A percentile compares a stretch with the other conserved stretches of the same genome.
Conservation (phyloP, 1,140 invertebrate genomes). For the Danaus plexippus region DNA sequence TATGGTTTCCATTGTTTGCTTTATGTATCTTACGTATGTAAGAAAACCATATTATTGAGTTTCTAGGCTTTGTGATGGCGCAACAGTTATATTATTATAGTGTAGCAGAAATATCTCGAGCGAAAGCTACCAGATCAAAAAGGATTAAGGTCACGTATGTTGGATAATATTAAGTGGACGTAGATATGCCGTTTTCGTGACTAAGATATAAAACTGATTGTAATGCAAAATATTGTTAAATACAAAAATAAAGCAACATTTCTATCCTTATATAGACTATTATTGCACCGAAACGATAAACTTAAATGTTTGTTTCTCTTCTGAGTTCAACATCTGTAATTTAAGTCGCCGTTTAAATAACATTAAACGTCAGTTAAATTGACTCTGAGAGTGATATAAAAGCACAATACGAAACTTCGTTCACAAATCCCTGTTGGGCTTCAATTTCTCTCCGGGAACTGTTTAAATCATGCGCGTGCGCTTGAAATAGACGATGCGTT, state of each 20-base stretch:
- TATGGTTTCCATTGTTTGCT: no score
- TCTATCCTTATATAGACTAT: no score
- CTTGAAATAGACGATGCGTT: conserved; percentile 58
- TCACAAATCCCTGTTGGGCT: conserved; percentile 46
- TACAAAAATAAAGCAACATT: conserved; percentile 11
- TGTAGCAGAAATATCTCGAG: conserved; percentile 35
- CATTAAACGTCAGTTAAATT: conserved; percentile 32
- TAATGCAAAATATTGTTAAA: conserved; percentile 26
- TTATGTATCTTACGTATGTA: not conserved
- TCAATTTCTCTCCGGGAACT: conserved; percentile 52
- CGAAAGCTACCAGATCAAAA: conserved; percentile 43
- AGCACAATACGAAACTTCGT: conserved; percentile 33
- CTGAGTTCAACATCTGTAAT: no score
- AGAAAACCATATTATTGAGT: conserved; percentile 10
- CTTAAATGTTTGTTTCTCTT: no score
- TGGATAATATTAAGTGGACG: conserved; percentile 55
- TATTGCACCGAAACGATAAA: not conserved
- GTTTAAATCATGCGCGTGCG: conserved; percentile 62
- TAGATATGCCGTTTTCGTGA: conserved; percentile 58
- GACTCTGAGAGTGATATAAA: conserved; percentile 30
- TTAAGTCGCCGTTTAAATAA: conserved; percentile 1
- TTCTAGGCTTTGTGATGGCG: conserved; percentile 13
- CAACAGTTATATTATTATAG: conserved; percentile 22
- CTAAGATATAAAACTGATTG: conserved; percentile 41
- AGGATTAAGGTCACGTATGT: conserved; percentile 62